Percentiles rank a stretch among this genome's conserved stretches.
phyloP scores from a whole-genome alignment of 2,888 invertebrate genomes.

The Stenchaetothrips biformis region DNA sequence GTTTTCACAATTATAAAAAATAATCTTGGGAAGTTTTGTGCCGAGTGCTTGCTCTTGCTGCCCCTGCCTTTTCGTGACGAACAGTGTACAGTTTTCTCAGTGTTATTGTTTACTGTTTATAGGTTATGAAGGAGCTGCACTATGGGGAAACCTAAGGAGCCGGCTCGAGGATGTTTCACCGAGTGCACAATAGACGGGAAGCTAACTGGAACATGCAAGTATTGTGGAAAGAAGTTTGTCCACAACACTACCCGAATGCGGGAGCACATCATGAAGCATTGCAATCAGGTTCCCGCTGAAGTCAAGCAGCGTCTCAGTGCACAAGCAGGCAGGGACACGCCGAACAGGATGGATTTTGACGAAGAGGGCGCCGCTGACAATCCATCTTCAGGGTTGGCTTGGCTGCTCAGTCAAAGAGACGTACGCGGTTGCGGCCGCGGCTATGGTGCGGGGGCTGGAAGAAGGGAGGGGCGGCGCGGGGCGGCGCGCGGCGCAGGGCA shows the following conservation, averaged over 20 bases:
- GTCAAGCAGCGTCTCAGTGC: not conserved
- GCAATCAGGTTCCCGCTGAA: not conserved
- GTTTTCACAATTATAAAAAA: no score
- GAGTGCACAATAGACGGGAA: no score
- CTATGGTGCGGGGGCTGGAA: not conserved
- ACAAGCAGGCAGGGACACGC: not conserved
- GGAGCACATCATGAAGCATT: not conserved
- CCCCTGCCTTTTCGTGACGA: no score
- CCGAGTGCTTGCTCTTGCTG: no score
- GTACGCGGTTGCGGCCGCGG: not conserved
- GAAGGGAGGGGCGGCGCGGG: no score
- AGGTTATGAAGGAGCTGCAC: no score
- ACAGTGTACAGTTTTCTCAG: no score
- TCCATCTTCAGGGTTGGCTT: not conserved
- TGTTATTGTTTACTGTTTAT: no score
- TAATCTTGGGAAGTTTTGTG: no score
- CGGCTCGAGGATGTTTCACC: no score
- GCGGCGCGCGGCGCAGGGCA: not conserved
- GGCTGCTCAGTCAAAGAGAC: no score
- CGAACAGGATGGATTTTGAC: not conserved
- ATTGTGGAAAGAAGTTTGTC: not conserved
- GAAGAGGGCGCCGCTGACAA: not conserved
- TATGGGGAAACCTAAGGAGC: no score
- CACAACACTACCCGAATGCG: not conserved
- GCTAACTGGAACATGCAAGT: not conserved